Conservation (phyloP, 2,888 invertebrate species). For the Eupithecia subumbrata region DNA sequence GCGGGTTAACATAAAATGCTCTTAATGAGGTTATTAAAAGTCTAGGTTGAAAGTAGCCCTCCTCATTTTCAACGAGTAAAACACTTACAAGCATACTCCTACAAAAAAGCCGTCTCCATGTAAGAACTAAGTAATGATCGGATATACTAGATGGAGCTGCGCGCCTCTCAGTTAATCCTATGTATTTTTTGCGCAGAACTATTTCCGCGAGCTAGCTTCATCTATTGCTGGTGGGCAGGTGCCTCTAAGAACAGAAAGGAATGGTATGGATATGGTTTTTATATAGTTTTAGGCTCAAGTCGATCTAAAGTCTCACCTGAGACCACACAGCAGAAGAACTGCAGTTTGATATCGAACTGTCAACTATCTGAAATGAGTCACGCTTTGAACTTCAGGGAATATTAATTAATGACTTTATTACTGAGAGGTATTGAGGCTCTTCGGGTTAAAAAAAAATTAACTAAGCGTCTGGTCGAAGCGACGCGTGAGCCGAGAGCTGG, state of each 20-base stretch:
- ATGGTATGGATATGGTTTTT: not conserved
- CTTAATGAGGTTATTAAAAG: not conserved
- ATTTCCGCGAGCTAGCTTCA: slow-evolving; percentile 64
- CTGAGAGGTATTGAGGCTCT: too few species aligned
- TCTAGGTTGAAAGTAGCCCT: not conserved
- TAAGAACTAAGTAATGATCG: slow-evolving; percentile 10
- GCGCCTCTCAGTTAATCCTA: slow-evolving; percentile 51
- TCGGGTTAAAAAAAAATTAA: too few species aligned
- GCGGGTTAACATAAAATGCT: not conserved
- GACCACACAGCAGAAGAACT: not conserved
- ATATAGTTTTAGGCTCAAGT: not conserved
- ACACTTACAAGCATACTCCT: not conserved
- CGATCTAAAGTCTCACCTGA: not conserved
- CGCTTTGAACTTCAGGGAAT: too few species aligned
- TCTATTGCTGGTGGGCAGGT: slow-evolving; percentile 60
- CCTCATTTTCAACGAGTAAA: not conserved
- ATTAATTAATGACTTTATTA: too few species aligned
- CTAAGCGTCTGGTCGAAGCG: too few species aligned
- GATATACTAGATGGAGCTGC: slow-evolving; percentile 19
- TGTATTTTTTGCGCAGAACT: slow-evolving; percentile 60
- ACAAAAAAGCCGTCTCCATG: slow-evolving; percentile 9
- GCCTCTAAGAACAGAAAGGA: slow-evolving; percentile 45
- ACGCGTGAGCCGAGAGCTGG: too few species aligned
- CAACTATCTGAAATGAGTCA: too few species aligned
- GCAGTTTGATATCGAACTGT: too few species aligned